These are phyloP conservation scores for Timema podura DNA, from an alignment of 2,888 invertebrate species.

Conservation along the genomic window DNA sequence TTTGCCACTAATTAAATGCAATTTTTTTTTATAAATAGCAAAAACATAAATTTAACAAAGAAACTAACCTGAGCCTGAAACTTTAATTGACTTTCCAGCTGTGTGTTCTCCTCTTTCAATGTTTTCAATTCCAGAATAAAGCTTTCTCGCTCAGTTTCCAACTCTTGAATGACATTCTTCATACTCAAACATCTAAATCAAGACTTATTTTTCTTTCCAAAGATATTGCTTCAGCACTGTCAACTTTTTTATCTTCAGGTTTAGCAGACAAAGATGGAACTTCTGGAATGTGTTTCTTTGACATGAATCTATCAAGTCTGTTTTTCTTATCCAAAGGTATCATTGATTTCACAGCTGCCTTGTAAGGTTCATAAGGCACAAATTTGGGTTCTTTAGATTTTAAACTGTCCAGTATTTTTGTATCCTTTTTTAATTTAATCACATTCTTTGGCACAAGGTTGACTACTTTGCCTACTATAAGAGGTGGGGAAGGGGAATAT, in stretches of 20 bases:
- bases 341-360: slow-evolving; percentile 78
- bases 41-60: no score
- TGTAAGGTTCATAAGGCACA: slow-evolving; percentile 84
- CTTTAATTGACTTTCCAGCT: slow-evolving; percentile 74
- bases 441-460: slow-evolving; percentile 60
- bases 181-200: not conserved
- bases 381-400: slow-evolving; percentile 67
- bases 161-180: slow-evolving; percentile 36
- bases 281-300: no score
- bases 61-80: slow-evolving; percentile 69
- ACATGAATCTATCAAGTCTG: no score
- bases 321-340: slow-evolving; percentile 49
- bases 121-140: slow-evolving; percentile 59
- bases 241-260: no score
- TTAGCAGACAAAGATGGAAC: no score
- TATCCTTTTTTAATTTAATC: slow-evolving; percentile 53
- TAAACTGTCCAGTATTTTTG: slow-evolving; percentile 40
- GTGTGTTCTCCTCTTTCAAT: slow-evolving; percentile 63
- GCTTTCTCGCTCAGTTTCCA: slow-evolving; percentile 49
- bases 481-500: slow-evolving; percentile 44
- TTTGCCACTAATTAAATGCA: no score
- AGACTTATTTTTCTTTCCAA: not conserved
- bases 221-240: slow-evolving; percentile 32
- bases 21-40: no score
- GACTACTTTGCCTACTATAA: slow-evolving; percentile 55